Evolutionary conservation across 1,140 invertebrate species (phyloP), one percentile per base, ranked within the genome.

Genomic region (Musca vetustissima): DNA sequence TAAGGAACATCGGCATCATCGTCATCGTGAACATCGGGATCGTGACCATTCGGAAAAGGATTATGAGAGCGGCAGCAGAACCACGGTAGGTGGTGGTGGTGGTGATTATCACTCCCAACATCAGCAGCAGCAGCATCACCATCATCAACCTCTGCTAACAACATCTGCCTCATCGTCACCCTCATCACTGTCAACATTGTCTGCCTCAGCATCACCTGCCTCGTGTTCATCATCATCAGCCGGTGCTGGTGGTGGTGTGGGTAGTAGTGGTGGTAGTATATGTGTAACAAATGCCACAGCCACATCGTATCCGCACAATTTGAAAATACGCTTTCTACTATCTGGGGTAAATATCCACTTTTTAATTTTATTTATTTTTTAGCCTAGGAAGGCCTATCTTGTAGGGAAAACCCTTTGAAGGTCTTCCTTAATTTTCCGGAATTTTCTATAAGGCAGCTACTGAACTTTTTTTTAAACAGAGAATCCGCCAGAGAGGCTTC

Each of bases 261-360:
- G 25, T n/a, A 48, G 28, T 64, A 49, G 36, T 55, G 55, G 24
- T 25, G 28, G 21, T 22, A 25, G 65, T 7, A 61, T 64, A 70
- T 68, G 68, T 53, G 71, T 69, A 49, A 70, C 69, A 48, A 71
- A 68, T 53, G 69, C 73, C 50, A 75, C 79, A 28, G 74, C 78
- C 24, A 76, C 77, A 66, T 76, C 79, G 43, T 81, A 81, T 77
- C 79, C 79, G 75, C 79, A 81, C 74, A 81, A 81, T 75, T 78
- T 81, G 73, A 81, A 81, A 80, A 81, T 81, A 77, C 77, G 77
- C 69, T 81, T 81, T 75, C 78, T 81, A 73, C 76, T 81, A 70
- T 81, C 79, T 71, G 78, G 78, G 79, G 79, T 81, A 81, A 81
- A 55, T 66, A 66, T 67, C 28, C 52, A 17, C 24, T 8, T 64